A percentile compares a stretch with the other conserved stretches of the same genome.
phyloP scores from a whole-genome alignment of 2,113 vertebrate genomes.

The Petrocephalus microphthalmus region DNA sequence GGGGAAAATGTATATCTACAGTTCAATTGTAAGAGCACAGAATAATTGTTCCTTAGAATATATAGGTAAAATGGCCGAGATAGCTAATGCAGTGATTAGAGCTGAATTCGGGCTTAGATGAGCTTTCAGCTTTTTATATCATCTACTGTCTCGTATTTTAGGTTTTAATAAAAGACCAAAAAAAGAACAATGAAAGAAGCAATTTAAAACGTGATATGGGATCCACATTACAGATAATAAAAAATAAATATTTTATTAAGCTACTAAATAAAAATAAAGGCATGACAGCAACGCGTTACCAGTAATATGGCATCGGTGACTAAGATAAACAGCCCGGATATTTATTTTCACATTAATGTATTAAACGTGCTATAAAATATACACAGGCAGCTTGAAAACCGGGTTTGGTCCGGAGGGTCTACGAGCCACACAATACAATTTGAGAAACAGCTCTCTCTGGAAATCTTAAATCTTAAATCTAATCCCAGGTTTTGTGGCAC shows the following conservation, averaged over 20 bases:
- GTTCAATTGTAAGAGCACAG: neutral
- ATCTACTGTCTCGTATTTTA: neutral
- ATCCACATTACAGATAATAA: slow-evolving; percentile 8
- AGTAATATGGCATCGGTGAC: neutral
- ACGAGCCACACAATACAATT: neutral
- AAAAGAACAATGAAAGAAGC: neutral
- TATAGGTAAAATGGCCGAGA: neutral
- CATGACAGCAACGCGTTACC: neutral
- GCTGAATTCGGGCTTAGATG: neutral
- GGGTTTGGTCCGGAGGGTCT: neutral
- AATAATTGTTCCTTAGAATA: neutral
- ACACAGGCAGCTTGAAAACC: neutral
- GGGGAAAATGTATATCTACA: neutral
- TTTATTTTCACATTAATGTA: slow-evolving; percentile 13
- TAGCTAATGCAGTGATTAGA: neutral
- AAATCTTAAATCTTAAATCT: slow-evolving; percentile 44
- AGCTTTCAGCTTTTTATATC: neutral
- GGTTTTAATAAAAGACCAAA: slow-evolving; percentile 2
- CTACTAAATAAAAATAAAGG: neutral
- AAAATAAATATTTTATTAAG: slow-evolving; percentile 14
- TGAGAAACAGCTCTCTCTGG: neutral
- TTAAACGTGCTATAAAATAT: slow-evolving; percentile 17
- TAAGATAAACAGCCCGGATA: slow-evolving; percentile 10
- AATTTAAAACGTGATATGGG: neutral
- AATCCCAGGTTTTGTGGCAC: slow-evolving; percentile 59